Evolutionary conservation across 2,113 vertebrate species (phyloP), one percentile per base, ranked within the genome.

Genomic region (Nyctereutes procyonoides): DNA sequence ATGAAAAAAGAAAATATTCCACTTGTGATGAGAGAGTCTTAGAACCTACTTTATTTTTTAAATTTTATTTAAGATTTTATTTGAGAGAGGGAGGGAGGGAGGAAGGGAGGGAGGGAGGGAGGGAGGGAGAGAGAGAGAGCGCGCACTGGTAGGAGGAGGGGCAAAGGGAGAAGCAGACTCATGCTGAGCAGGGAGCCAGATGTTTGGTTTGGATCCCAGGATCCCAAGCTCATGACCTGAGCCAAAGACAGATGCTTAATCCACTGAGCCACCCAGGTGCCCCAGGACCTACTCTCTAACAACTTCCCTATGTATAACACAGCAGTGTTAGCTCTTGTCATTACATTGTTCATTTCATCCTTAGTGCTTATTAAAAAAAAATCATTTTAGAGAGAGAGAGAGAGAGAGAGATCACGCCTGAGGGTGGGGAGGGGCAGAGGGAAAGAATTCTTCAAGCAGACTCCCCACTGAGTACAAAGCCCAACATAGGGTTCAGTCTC

Each of bases 171-270:
- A 69, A 69, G 32, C 67, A 69, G 67, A 35, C 32, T 35, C 17
- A 16, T 3, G 8, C 8, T n/a, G 32, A 69, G 67, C 32, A 69
- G 32, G 17, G 32, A 69, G 67, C 67, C 67, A 1, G 1, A 63
- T 0, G 1, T 9, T 2, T 19, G 67, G 32, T n/a, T 69, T 3
- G 1, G 1, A 69, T 69, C 8, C n/a, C 32, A 69, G 67, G 67
- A 69, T 69, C 67, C 67, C 20, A 35, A 69, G 67, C 19, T 35
- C 16, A 35, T 35, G 67, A 35, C 32, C 67, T 17, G n/a, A 20
- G 32, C 67, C 35, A n/a, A n/a, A 35, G 35, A 69, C 16, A 35
- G 32, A 69, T 13, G 9, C 67, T 69, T 35, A 69, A 69, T 8
- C 32, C n/a, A 69, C 16, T 69, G 67, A 35, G 67, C 17, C 16